A percentile compares a stretch with the other conserved stretches of the same genome.
These are phyloP conservation scores for Cyclophora albipunctata DNA, from an alignment of 2,888 invertebrate species.

Conservation along the genomic window DNA sequence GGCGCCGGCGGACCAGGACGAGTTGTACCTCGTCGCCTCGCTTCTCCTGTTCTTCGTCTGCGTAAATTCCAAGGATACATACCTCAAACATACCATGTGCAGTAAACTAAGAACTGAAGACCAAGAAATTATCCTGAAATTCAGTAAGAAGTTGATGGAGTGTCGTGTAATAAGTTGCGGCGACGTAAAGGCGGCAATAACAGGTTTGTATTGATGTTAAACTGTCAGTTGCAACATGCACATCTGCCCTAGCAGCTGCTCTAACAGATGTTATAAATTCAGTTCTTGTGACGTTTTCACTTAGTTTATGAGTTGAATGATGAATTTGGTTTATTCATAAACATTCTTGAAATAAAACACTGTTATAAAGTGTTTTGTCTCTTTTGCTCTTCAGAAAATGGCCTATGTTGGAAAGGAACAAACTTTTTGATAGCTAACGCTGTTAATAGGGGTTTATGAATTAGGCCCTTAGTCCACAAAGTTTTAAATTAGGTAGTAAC, in stretches of 20 bases:
- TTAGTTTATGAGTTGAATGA: neutral
- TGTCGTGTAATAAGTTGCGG: slow-evolving; percentile 50
- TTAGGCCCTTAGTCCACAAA: too few relatives aligned
- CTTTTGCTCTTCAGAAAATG: too few relatives aligned
- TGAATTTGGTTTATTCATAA: too few relatives aligned
- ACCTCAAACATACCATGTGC: slow-evolving; percentile 74
- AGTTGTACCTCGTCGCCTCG: slow-evolving; percentile 62
- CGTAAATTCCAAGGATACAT: slow-evolving; percentile 68
- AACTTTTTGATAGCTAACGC: too few relatives aligned
- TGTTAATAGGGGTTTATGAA: too few relatives aligned
- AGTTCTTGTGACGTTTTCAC: neutral
- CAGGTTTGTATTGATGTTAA: slow-evolving; percentile 26
- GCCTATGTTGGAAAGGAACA: too few relatives aligned
- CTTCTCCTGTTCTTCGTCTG: slow-evolving; percentile 70
- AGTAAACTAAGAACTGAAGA: slow-evolving; percentile 62
- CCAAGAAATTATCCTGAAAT: slow-evolving; percentile 71
- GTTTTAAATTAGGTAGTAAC: too few relatives aligned
- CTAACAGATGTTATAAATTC: slow-evolving; percentile 3
- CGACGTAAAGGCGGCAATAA: slow-evolving; percentile 58
- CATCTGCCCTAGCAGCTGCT: slow-evolving; percentile 12
- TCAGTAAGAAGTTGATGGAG: slow-evolving; percentile 69
- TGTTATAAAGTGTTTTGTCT: too few relatives aligned
- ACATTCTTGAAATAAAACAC: too few relatives aligned
- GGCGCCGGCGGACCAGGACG: slow-evolving; percentile 39
- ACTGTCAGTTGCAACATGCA: neutral